Evolutionary conservation across 2,888 invertebrate genomes (phyloP).

Genomic region (Xylota sylvarum): DNA sequence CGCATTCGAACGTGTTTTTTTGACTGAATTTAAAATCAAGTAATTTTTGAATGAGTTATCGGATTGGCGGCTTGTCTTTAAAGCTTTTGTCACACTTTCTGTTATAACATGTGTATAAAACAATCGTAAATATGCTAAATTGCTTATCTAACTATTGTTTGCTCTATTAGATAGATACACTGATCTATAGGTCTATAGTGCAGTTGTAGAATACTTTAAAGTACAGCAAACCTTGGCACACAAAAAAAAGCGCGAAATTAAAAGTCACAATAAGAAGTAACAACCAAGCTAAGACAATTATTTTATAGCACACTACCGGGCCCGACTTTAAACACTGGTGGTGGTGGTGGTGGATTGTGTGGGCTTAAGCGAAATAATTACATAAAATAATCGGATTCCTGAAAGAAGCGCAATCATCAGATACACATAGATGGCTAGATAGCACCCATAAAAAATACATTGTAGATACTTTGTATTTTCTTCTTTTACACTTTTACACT

Average conservation of each 20-base stretch:
- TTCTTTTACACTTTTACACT: not conserved
- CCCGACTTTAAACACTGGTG: not conserved
- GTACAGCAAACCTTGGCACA: constrained; percentile 20
- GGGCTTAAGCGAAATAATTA: constrained; percentile 21
- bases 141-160: not conserved
- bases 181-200: not conserved
- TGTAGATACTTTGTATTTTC: constrained; percentile 6
- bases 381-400: constrained; percentile 21
- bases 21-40: constrained; percentile 25
- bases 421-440: constrained; percentile 1
- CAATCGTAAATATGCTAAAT: not conserved
- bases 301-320: not conserved
- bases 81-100: constrained; percentile 4
- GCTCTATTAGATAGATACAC: not conserved
- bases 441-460: not conserved
- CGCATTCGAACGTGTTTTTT: constrained; percentile 35
- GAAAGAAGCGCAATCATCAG: constrained; percentile 7
- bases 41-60: constrained; percentile 49
- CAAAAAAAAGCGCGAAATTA: not conserved
- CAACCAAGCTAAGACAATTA: constrained; percentile 13
- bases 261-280: constrained; percentile 1
- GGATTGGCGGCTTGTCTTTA: not conserved
- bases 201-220: not conserved
- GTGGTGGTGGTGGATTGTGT: constrained; percentile 10
- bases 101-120: not conserved